Evolutionary conservation across 2,888 invertebrate species (phyloP).

Genomic region (Pyrgus malvae): DNA sequence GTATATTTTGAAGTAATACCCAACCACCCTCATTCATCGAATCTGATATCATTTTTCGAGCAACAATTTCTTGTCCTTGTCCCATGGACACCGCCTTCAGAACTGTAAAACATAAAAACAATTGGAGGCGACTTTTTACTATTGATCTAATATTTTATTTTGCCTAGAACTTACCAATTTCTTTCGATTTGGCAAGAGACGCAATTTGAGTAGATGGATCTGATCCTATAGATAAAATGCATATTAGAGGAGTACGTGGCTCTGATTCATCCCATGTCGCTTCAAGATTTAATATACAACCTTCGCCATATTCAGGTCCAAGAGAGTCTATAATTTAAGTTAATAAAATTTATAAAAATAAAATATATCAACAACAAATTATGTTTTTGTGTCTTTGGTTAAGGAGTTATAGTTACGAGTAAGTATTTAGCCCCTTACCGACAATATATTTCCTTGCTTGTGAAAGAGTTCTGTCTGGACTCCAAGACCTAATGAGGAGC

Average conservation of each 20-base stretch:
- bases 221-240: slow-evolving; percentile 96
- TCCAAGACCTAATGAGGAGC: slow-evolving; percentile 95
- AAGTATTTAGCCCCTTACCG: too few relatives aligned
- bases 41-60: slow-evolving; percentile 90
- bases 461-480: slow-evolving; percentile 96
- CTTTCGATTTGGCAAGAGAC: slow-evolving; percentile 91
- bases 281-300: slow-evolving; percentile 95
- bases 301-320: slow-evolving; percentile 94
- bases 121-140: neutral
- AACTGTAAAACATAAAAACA: slow-evolving; percentile 64
- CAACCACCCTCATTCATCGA: slow-evolving; percentile 93
- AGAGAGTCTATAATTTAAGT: slow-evolving; percentile 84
- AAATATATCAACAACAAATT: neutral
- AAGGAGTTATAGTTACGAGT: too few relatives aligned
- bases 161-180: slow-evolving; percentile 92
- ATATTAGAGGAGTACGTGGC: slow-evolving; percentile 93
- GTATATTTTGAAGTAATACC: slow-evolving; percentile 97
- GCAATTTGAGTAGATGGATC: slow-evolving; percentile 98
- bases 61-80: slow-evolving; percentile 95
- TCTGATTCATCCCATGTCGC: slow-evolving; percentile 95
- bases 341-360: neutral
- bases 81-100: slow-evolving; percentile 97
- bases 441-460: slow-evolving; percentile 96
- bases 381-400: neutral
- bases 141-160: slow-evolving; percentile 30